Evolutionary conservation across 1,140 invertebrate genomes (phyloP), one percentile per base, ranked within the genome.

Genomic region (Euglossa dilemma): DNA sequence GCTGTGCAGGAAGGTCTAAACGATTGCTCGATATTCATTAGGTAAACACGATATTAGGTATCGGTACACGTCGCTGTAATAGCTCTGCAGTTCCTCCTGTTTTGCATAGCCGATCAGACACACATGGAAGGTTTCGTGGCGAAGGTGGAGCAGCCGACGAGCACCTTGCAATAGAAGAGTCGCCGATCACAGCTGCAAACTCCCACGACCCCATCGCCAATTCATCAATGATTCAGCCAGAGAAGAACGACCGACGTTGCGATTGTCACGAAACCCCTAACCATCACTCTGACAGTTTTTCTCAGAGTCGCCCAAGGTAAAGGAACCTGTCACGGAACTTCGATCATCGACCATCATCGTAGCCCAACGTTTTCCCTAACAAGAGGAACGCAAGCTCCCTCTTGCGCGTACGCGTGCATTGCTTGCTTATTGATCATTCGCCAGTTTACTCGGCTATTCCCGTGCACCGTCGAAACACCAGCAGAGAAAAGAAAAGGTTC

Each of bases 161-260:
- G 80, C 57, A 83, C 67, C 81, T 80, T 85, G 89, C 85, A 80
- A 85, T 86, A 75, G 82, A 89, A 82, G 84, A 87, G 80, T 71
- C 87, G 88, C 69, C 76, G 89, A 93, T 93, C 91, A 83, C 93
- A 94, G 93, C 93, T 94, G 93, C 91, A 80, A 87, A 80, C 77
- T 94, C 93, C 90, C 93, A 94, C 93, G 93, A 93, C 91, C 92
- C 86, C 90, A 90, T 92, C 90, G 90, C 84, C 90, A 89, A 92
- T 91, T 90, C 91, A 94, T 94, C 90, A 94, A 94, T 94, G 93
- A 94, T 94, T 94, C 92, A 94, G 57, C 76, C 74, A 82, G 80
- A 73, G 77, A 89, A 90, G 89, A 91, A 90, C 87, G 90, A 87
- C 85, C 89, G 82, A 84, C 89, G 89, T 92, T 85, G 87, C 87